Conservation (phyloP, 2,888 invertebrate genomes). For the Cephus runcator region DNA sequence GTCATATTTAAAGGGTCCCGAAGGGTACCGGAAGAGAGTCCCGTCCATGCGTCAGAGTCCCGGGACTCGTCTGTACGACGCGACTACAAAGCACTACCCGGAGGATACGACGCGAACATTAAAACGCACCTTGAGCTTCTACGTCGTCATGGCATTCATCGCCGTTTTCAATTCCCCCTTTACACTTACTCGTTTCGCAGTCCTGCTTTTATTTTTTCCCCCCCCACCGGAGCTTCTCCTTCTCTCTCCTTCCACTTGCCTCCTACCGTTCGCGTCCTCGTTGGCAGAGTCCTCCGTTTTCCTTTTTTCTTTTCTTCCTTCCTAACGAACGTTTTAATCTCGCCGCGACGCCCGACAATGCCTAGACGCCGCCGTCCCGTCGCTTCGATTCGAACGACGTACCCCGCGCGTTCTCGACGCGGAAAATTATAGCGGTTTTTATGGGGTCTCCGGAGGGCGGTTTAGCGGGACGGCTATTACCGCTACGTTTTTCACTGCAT, state of each 20-base stretch:
- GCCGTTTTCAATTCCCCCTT: not conserved
- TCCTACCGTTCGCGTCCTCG: not conserved
- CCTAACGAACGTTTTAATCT: not conserved
- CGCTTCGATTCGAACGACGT: not conserved
- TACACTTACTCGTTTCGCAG: not conserved
- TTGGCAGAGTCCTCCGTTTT: not conserved
- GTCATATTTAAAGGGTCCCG: not conserved
- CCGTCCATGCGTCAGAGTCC: not conserved
- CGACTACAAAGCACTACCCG: too few species aligned
- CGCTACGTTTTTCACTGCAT: not conserved
- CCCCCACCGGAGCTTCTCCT: not conserved
- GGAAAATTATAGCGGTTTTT: not conserved
- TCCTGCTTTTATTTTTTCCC: not conserved
- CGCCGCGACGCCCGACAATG: not conserved
- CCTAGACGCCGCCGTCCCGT: not conserved
- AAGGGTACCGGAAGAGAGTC: not conserved
- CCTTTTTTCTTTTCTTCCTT: not conserved
- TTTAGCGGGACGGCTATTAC: not conserved
- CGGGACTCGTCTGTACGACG: too few species aligned
- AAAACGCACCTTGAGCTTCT: not conserved
- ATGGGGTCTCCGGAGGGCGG: not conserved
- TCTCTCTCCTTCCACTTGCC: not conserved
- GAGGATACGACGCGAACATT: too few species aligned
- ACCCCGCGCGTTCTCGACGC: not conserved
- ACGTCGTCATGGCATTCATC: not conserved